Evolutionary conservation across 92 coral and sea anemone genomes (phyloP).

Genomic region (Epizoanthus illoricatus): DNA sequence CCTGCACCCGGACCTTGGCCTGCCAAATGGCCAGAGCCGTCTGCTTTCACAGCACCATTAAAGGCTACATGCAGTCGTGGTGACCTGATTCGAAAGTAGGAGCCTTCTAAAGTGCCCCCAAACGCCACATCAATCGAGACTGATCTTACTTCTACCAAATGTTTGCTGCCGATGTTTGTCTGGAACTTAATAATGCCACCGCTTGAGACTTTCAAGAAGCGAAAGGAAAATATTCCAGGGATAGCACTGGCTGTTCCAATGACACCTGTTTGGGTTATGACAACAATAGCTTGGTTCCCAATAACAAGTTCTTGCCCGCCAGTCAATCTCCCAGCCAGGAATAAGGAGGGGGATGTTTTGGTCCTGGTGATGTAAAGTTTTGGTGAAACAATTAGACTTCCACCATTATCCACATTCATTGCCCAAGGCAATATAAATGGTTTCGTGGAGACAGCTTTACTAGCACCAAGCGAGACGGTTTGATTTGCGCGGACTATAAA

Average conservation of each 20-base stretch:
- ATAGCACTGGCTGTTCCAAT: constrained; percentile 49
- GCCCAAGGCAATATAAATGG: constrained; percentile 73
- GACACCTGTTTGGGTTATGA: constrained; percentile 56
- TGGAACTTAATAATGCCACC: constrained; percentile 53
- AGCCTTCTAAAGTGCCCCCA: constrained; percentile 57
- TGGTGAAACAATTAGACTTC: constrained; percentile 49
- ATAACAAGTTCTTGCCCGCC: constrained; percentile 67
- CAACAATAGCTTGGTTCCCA: constrained; percentile 49
- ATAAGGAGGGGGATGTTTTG: constrained; percentile 51
- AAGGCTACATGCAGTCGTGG: constrained; percentile 50
- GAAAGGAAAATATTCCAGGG: constrained; percentile 56
- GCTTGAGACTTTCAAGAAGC: constrained; percentile 55
- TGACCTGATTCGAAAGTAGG: constrained; percentile 45
- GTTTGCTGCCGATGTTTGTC: constrained; percentile 24
- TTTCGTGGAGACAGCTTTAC: constrained; percentile 45
- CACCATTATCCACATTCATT: constrained; percentile 54
- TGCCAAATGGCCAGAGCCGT: constrained; percentile 47
- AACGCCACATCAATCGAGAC: constrained; percentile 56
- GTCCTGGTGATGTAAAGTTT: constrained; percentile 58
- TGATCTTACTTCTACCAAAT: constrained; percentile 50
- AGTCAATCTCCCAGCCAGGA: constrained; percentile 55
- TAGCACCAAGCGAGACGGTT: constrained; percentile 50
- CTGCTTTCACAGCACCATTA: constrained; percentile 51
- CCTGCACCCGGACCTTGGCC: constrained; percentile 62
- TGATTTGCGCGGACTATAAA: constrained; percentile 55